A percentile compares a stretch with the other conserved stretches of the same genome.
These are phyloP conservation scores for Cyrtonyx montezumae DNA, from an alignment of 2,113 vertebrate species.

Conservation along the genomic window DNA sequence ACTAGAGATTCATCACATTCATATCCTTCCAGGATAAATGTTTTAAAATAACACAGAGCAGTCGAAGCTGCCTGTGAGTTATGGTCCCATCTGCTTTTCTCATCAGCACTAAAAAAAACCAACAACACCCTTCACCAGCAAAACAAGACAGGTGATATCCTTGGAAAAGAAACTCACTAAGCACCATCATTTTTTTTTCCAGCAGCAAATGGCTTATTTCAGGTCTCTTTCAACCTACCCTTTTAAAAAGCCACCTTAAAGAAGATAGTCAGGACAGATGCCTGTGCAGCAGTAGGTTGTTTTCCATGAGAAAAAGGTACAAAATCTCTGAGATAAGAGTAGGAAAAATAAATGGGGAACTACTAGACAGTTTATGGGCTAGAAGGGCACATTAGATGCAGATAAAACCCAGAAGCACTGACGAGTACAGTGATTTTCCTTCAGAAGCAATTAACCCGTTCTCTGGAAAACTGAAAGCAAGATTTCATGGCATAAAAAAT, in stretches of 20 bases:
- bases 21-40: not conserved
- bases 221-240: not conserved
- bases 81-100: not conserved
- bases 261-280: not conserved
- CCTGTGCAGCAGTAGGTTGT: not conserved
- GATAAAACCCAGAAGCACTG: not conserved
- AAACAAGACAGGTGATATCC: not conserved
- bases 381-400: not conserved
- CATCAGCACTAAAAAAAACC: not conserved
- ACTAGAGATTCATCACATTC: not conserved
- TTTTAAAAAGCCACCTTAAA: not conserved
- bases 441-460: constrained; percentile 2
- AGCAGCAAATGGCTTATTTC: not conserved
- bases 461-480: not conserved
- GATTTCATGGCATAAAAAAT: not conserved
- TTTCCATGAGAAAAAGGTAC: not conserved
- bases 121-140: not conserved
- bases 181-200: not conserved
- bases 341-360: not conserved
- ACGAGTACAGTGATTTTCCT: not conserved
- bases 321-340: not conserved
- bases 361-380: not conserved
- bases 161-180: not conserved
- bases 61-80: not conserved
- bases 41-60: not conserved